Evolutionary conservation across 1,140 invertebrate genomes (phyloP).

Genomic region (Drosophila elegans): DNA sequence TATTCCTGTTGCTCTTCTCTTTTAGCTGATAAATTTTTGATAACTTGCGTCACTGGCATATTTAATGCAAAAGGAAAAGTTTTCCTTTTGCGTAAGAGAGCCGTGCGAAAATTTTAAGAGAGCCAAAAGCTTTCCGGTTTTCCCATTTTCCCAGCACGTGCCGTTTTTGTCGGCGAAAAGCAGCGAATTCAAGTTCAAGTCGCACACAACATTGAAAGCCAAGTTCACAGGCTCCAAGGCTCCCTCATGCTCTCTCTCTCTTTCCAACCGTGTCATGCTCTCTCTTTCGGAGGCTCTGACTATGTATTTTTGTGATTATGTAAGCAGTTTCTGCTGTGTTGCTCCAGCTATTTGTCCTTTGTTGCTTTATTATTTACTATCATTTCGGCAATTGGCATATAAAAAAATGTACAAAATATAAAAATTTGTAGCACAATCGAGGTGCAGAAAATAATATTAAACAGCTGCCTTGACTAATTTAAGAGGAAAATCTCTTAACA

Average conservation of each 20-base stretch:
- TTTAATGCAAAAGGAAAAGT: constrained; percentile 46
- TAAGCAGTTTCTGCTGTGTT: constrained; percentile 58
- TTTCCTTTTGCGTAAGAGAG: constrained; percentile 12
- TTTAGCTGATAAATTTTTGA: constrained; percentile 69
- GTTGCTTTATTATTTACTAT: constrained; percentile 15
- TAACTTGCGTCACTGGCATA: constrained; percentile 78
- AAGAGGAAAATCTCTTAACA: too few species aligned
- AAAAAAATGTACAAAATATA: not conserved
- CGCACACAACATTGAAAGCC: constrained; percentile 76
- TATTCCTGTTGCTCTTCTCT: constrained; percentile 54
- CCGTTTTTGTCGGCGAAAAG: constrained; percentile 23
- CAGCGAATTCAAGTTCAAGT: constrained; percentile 77
- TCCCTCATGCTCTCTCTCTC: constrained; percentile 14
- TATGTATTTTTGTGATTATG: constrained; percentile 69
- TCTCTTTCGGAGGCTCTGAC: constrained; percentile 19
- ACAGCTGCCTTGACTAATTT: too few species aligned
- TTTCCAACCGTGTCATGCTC: constrained; percentile 25
- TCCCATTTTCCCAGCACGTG: constrained; percentile 52
- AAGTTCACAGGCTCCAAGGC: constrained; percentile 70
- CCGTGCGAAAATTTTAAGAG: constrained; percentile 8
- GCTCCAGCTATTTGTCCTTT: constrained; percentile 43
- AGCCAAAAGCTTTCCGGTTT: constrained; percentile 51
- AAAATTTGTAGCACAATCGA: too few species aligned
- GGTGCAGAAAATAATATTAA: too few species aligned
- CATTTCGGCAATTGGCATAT: not conserved